Conservation (phyloP, 2,797 vertebrate genomes). For the Masticophis lateralis region DNA sequence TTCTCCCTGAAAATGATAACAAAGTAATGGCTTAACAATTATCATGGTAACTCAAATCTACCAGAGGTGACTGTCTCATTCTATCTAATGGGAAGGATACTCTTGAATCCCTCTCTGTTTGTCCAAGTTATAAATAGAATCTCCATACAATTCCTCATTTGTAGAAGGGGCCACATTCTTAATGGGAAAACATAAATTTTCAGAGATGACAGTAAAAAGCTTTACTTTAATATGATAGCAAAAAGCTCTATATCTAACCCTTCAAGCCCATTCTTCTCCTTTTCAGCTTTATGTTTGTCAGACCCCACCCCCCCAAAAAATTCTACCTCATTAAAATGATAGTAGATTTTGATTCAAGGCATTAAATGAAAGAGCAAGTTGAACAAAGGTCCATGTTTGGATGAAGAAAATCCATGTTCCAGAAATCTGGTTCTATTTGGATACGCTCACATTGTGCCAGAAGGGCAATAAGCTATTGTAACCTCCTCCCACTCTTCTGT, state of each 20-base stretch:
- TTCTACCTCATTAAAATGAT: background rate
- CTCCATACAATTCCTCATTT: slow-evolving; percentile 8
- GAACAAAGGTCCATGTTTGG: slow-evolving; percentile 2
- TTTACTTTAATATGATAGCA: background rate
- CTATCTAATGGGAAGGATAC: background rate
- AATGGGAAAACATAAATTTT: slow-evolving; percentile 28
- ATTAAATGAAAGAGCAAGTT: slow-evolving; percentile 5
- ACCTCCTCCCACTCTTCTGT: background rate
- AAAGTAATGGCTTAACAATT: background rate
- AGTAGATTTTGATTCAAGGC: slow-evolving; percentile 19
- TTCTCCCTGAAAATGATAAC: background rate
- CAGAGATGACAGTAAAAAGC: slow-evolving; percentile 53
- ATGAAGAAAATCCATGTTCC: background rate
- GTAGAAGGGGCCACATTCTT: slow-evolving; percentile 4
- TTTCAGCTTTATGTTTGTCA: background rate
- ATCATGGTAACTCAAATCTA: background rate
- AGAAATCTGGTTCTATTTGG: background rate
- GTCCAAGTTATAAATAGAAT: background rate
- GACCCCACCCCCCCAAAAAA: background rate
- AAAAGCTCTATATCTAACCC: background rate
- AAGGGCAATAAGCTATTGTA: background rate
- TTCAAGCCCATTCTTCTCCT: background rate
- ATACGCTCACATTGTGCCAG: background rate
- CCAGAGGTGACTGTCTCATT: background rate
- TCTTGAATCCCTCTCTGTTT: background rate